A percentile compares a stretch with the other conserved stretches of the same genome.
phyloP scores from a whole-genome alignment of 2,888 invertebrate species.

The Tridacna crocea region DNA sequence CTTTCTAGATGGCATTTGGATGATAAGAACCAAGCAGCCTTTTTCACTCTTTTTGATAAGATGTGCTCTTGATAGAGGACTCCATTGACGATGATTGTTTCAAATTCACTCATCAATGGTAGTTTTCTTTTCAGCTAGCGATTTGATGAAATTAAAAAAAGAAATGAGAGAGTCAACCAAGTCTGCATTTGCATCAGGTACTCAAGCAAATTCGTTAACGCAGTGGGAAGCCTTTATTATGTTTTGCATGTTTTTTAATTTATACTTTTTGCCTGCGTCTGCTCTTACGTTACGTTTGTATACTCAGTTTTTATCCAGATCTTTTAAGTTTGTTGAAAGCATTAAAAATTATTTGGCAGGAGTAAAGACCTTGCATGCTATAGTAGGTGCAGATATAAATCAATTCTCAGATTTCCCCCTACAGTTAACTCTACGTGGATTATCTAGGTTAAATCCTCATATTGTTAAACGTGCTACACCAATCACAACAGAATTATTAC shows the following conservation, averaged over 20 bases:
- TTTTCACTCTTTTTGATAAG: background rate
- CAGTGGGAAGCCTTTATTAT: background rate
- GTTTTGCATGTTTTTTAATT: background rate
- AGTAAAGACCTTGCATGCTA: background rate
- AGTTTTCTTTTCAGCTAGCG: background rate
- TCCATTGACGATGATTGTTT: background rate
- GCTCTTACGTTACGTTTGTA: background rate
- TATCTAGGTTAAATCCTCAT: background rate
- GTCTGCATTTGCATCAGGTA: background rate
- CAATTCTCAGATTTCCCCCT: background rate
- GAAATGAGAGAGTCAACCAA: background rate
- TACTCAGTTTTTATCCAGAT: too few species aligned
- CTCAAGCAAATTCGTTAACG: background rate
- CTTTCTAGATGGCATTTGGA: slow-evolving; percentile 1
- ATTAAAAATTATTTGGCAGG: background rate
- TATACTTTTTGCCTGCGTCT: background rate
- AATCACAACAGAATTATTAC: background rate
- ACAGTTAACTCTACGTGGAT: background rate
- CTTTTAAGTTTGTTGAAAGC: too few species aligned
- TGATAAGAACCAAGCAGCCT: background rate
- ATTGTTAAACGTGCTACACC: background rate
- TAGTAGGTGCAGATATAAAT: background rate
- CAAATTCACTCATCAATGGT: background rate
- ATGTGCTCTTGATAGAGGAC: too few species aligned
- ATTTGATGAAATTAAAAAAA: background rate